Evolutionary conservation across 2,113 vertebrate species (phyloP).

Genomic region (Centropristis striata): DNA sequence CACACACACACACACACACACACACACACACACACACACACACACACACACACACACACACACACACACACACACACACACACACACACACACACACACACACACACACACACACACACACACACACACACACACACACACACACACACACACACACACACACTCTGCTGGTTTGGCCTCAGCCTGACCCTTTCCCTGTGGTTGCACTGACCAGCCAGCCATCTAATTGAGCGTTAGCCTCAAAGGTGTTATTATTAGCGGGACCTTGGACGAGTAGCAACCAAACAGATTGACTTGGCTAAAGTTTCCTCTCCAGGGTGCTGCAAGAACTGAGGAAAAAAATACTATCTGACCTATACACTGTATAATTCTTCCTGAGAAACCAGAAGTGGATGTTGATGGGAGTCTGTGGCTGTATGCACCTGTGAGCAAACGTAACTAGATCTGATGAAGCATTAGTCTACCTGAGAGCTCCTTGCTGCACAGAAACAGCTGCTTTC

Average conservation of each 20-base stretch:
- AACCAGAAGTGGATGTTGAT: neutral
- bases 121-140: neutral
- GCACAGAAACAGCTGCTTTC: conserved; percentile 29
- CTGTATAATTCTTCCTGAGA: conserved; percentile 5
- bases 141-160: neutral
- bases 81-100: too few relatives aligned
- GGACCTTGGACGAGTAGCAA: conserved; percentile 34
- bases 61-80: conserved; percentile 8
- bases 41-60: neutral
- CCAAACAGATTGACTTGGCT: conserved; percentile 42
- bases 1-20: neutral
- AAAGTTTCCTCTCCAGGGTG: conserved; percentile 31
- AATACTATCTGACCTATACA: neutral
- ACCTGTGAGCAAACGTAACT: neutral
- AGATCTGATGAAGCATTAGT: neutral
- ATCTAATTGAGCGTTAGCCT: conserved; percentile 59
- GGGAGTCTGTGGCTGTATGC: conserved; percentile 14
- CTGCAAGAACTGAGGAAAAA: neutral
- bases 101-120: neutral
- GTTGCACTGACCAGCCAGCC: conserved; percentile 50
- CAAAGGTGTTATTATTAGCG: conserved; percentile 54
- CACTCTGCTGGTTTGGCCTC: conserved; percentile 55
- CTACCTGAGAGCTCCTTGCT: neutral
- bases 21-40: conserved; percentile 4
- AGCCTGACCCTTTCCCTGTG: conserved; percentile 49